Percentiles rank a stretch among this genome's conserved stretches.
Conservation (phyloP, 2,113 vertebrate species). For the Patagioenas fasciata region DNA sequence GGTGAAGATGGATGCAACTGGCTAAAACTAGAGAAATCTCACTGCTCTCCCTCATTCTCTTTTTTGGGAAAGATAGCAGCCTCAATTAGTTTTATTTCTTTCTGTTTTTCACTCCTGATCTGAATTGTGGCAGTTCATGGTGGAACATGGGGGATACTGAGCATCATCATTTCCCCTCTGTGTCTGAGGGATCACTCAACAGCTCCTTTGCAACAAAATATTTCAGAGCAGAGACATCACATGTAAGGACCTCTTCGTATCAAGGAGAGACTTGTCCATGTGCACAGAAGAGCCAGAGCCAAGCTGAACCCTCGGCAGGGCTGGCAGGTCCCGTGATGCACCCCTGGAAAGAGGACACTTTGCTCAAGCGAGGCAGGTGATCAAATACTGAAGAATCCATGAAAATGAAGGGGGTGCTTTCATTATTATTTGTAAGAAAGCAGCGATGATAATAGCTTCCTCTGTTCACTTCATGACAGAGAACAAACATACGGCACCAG, state of each 20-base stretch:
- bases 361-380: not conserved
- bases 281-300: not conserved
- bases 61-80: not conserved
- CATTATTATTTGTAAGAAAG: not conserved
- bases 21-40: not conserved
- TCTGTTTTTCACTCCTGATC: not conserved
- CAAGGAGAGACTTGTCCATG: not conserved
- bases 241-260: not conserved
- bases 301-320: not conserved
- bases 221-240: not conserved
- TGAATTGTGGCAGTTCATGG: not conserved
- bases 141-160: not conserved
- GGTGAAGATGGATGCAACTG: not conserved
- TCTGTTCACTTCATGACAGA: not conserved
- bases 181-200: not conserved
- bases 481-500: rapidly evolving
- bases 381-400: not conserved
- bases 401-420: not conserved
- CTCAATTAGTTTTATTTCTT: not conserved
- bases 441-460: not conserved
- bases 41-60: not conserved
- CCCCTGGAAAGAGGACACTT: not conserved
- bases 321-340: not conserved
- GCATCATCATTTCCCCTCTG: not conserved
- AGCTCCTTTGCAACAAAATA: not conserved